A percentile compares a stretch with the other conserved stretches of the same genome.
phyloP scores from a whole-genome alignment of 2,888 invertebrate species.

The Troilus luridus region DNA sequence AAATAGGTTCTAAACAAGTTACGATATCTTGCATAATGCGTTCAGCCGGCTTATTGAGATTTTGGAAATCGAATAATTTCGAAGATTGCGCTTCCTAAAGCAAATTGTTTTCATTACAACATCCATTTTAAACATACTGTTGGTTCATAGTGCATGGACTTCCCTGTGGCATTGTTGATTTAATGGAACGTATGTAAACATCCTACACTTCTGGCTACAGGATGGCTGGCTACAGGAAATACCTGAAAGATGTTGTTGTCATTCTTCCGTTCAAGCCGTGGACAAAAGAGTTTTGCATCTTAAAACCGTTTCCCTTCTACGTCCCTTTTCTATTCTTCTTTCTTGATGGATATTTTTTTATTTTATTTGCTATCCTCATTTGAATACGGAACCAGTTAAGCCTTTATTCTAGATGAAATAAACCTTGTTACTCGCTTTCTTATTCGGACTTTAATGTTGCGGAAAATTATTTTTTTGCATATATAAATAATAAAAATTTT shows the following conservation, averaged over 20 bases:
- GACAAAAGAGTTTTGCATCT: not conserved
- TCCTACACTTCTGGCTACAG: not conserved
- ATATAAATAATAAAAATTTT: not conserved
- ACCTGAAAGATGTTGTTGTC: not conserved
- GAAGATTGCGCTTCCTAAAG: too few relatives aligned
- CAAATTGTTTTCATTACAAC: too few relatives aligned
- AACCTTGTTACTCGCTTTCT: not conserved
- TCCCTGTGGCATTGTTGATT: too few relatives aligned
- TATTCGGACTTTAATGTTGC: conserved; percentile 25
- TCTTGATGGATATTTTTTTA: not conserved
- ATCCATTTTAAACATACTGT: too few relatives aligned
- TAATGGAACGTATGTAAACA: not conserved
- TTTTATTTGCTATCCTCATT: not conserved
- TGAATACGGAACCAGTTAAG: conserved; percentile 34
- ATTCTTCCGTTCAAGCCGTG: not conserved
- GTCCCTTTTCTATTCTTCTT: not conserved
- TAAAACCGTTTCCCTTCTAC: not conserved
- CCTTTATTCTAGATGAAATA: conserved; percentile 19
- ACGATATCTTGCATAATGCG: too few relatives aligned
- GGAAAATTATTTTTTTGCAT: not conserved
- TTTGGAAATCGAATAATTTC: too few relatives aligned
- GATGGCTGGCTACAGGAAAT: not conserved
- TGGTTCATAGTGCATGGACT: too few relatives aligned
- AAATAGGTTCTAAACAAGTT: too few relatives aligned
- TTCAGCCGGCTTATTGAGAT: too few relatives aligned